Evolutionary conservation across 2,113 vertebrate genomes (phyloP), one percentile per base, ranked within the genome.

Genomic region (Phocoena sinus): DNA sequence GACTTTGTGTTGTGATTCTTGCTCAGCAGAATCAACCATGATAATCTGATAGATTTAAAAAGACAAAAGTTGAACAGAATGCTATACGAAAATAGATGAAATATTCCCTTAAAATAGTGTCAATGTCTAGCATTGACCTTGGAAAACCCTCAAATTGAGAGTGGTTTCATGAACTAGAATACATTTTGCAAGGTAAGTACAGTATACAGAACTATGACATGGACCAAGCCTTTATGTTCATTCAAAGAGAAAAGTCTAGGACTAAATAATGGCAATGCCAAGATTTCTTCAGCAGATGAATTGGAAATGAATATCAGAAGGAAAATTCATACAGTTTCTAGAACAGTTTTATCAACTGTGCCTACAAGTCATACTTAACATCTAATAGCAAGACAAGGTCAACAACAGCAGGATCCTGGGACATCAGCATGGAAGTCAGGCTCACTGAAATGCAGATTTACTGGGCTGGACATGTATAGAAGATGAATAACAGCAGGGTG

Each of bases 401-500:
- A 97, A 60, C 56, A 81, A 63, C 95, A 96, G 96, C 97, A 94
- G 95, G 95, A 58, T 81, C 38, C 96, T 53, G 68, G 90, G 97
- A 93, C 88, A 89, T 96, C 90, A 89, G 96, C 84, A 41, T 79
- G 94, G 89, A 89, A 89, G 89, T 86, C 83, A 41, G 79, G 80
- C 90, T 96, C 88, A 63, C 71, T 93, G 89, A 95, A 89, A 97
- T 91, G 96, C 96, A 96, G 62, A 97, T 95, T 96, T 58, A 79
- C 88, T 92, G 95, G 88, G 85, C 33, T 62, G 31, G 83, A 85
- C 80, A 58, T 80, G 73, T 95, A 56, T 70, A 62, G 93, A 95
- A 96, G 95, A 98, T 97, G 91, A 60, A n/a, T 92, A 95, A 89
- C 98, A 98, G 98, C 96, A 96, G 95, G 98, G 95, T 94, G 71